These are phyloP conservation scores for Ceratina calcarata DNA, from an alignment of 1,140 invertebrate species.

Conservation along the genomic window DNA sequence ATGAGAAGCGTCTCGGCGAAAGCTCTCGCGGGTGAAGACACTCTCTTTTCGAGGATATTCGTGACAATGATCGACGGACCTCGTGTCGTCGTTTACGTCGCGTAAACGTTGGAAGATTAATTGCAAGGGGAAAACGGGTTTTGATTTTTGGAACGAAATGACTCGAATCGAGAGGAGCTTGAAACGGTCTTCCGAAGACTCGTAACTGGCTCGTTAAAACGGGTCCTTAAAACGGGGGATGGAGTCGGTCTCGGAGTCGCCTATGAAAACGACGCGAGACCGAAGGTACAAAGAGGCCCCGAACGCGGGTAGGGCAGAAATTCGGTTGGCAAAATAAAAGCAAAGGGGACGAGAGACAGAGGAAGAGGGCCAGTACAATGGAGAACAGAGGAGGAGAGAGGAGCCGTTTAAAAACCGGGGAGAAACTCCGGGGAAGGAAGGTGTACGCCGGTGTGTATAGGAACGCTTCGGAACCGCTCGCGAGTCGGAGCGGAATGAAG, in stretches of 20 bases:
- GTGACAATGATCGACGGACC: too few relatives aligned
- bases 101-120: too few relatives aligned
- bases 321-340: constrained; percentile 1
- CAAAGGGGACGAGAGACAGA: neutral
- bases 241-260: neutral
- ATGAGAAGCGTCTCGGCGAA: neutral
- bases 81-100: too few relatives aligned
- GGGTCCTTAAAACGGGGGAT: neutral
- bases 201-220: neutral
- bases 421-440: constrained; percentile 15
- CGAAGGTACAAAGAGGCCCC: constrained; percentile 11
- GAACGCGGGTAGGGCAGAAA: constrained; percentile 5
- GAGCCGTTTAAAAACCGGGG: constrained; percentile 41
- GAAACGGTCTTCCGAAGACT: neutral
- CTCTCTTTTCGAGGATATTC: too few relatives aligned
- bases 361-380: neutral
- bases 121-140: too few relatives aligned
- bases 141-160: too few relatives aligned
- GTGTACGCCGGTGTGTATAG: too few relatives aligned
- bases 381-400: constrained; percentile 10
- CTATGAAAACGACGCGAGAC: neutral
- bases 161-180: too few relatives aligned
- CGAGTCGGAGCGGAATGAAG: neutral
- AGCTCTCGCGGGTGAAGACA: neutral
- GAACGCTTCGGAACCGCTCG: neutral